A percentile compares a stretch with the other conserved stretches of the same genome.
Evolutionary conservation across 2,888 invertebrate genomes (phyloP).

Genomic region (Cantharis flavilabris): DNA sequence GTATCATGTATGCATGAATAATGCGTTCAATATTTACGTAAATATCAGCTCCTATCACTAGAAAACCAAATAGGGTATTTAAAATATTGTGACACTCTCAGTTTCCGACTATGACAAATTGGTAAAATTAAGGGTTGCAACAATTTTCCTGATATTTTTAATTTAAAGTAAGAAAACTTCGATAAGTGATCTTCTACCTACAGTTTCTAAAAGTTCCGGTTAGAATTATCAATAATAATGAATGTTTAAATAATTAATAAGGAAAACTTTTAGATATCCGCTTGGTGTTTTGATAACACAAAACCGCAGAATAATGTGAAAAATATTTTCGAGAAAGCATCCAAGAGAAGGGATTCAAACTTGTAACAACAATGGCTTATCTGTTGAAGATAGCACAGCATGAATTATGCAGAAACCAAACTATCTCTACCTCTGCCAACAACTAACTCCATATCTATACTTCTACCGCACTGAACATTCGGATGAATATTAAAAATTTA

Average conservation of each 20-base stretch:
- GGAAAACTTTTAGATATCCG: constrained; percentile 17
- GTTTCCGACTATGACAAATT: constrained; percentile 10
- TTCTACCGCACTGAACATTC: constrained; percentile 18
- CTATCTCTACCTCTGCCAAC: constrained; percentile 33
- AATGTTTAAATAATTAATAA: constrained; percentile 20
- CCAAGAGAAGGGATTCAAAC: constrained; percentile 42
- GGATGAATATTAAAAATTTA: constrained; percentile 10
- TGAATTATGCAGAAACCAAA: constrained; percentile 49
- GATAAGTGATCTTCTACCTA: background rate
- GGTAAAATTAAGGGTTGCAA: background rate
- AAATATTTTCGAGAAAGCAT: constrained; percentile 29
- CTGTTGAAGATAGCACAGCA: constrained; percentile 46
- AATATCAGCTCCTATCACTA: constrained; percentile 32
- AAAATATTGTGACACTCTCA: constrained; percentile 25
- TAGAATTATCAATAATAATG: background rate
- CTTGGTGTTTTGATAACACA: constrained; percentile 22
- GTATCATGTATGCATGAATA: constrained; percentile 45
- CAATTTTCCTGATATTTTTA: background rate
- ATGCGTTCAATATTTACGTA: constrained; percentile 48
- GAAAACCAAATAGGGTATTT: constrained; percentile 30
- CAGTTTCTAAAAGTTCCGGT: background rate
- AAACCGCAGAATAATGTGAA: constrained; percentile 26
- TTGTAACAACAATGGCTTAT: constrained; percentile 50
- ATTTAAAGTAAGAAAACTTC: background rate
- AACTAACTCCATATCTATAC: constrained; percentile 27